Percentiles rank a stretch among this genome's conserved stretches.
Evolutionary conservation across 2,888 invertebrate species (phyloP).

Genomic region (Metallyticus violacea): DNA sequence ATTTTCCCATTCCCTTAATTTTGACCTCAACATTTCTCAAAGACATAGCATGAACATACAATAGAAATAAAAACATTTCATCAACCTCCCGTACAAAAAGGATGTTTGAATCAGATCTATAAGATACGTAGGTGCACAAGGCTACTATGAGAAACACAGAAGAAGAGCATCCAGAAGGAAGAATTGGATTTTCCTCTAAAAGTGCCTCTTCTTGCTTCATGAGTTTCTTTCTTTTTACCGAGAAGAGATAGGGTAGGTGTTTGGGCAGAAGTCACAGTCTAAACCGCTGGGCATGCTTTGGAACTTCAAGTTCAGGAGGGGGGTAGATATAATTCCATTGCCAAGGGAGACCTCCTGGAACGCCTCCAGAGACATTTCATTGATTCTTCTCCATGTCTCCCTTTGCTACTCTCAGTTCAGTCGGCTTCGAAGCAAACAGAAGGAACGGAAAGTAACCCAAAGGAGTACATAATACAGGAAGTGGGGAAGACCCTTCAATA

Average conservation of each 20-base stretch:
- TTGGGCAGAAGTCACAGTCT: background rate
- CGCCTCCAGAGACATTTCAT: slow-evolving; percentile 13
- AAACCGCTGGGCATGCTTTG: background rate
- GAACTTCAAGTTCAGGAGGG: background rate
- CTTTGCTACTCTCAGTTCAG: background rate
- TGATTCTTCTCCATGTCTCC: background rate
- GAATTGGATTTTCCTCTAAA: background rate
- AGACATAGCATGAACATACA: too few relatives aligned
- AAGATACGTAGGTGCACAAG: too few relatives aligned
- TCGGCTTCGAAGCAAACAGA: background rate
- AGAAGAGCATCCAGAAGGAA: background rate
- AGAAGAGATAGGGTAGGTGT: background rate
- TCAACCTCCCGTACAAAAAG: too few relatives aligned
- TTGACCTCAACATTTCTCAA: too few relatives aligned
- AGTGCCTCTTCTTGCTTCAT: background rate
- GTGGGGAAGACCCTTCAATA: background rate
- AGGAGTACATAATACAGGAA: background rate
- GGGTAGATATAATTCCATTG: background rate
- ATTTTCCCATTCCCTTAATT: too few relatives aligned
- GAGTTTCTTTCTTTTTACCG: background rate
- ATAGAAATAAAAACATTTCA: too few relatives aligned
- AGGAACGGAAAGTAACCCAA: background rate
- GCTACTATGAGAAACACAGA: background rate
- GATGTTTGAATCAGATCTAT: too few relatives aligned
- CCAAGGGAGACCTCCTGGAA: background rate